phyloP scores from a whole-genome alignment of 2,888 invertebrate genomes.

The Scelioninae gen. 1 region DNA sequence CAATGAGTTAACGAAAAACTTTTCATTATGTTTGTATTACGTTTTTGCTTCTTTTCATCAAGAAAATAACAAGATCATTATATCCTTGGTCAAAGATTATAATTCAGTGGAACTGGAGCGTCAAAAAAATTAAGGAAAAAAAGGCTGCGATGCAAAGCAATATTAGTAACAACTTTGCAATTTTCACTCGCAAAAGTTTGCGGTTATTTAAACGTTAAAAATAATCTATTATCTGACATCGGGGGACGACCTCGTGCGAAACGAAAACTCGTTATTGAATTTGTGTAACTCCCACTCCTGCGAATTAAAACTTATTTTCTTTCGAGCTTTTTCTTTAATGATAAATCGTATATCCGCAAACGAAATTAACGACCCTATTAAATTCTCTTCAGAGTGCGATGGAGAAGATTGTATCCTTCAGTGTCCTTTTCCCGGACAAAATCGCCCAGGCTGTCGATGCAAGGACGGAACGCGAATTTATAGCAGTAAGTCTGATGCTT shows the following conservation, averaged over 20 bases:
- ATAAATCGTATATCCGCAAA: slow-evolving; percentile 58
- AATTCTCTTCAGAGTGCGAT: slow-evolving; percentile 82
- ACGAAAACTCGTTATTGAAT: slow-evolving; percentile 55
- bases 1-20: no score
- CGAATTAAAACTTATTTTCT: slow-evolving; percentile 54
- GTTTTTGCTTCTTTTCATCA: no score
- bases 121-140: no score
- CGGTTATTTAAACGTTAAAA: slow-evolving; percentile 58
- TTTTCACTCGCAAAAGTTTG: slow-evolving; percentile 28
- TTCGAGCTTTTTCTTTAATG: slow-evolving; percentile 54
- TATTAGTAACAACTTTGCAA: slow-evolving; percentile 19
- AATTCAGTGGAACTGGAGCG: no score
- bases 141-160: slow-evolving; percentile 1
- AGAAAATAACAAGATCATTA: no score
- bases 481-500: slow-evolving; percentile 81
- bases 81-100: no score
- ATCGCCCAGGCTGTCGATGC: slow-evolving; percentile 84
- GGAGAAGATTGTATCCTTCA: slow-evolving; percentile 84
- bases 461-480: slow-evolving; percentile 81
- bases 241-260: slow-evolving; percentile 13
- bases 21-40: no score
- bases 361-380: slow-evolving; percentile 65
- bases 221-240: slow-evolving; percentile 53
- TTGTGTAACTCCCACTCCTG: slow-evolving; percentile 40
- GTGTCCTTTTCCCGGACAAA: slow-evolving; percentile 84